Conservation (phyloP, 2,113 vertebrate species). For the Laticauda colubrina region DNA sequence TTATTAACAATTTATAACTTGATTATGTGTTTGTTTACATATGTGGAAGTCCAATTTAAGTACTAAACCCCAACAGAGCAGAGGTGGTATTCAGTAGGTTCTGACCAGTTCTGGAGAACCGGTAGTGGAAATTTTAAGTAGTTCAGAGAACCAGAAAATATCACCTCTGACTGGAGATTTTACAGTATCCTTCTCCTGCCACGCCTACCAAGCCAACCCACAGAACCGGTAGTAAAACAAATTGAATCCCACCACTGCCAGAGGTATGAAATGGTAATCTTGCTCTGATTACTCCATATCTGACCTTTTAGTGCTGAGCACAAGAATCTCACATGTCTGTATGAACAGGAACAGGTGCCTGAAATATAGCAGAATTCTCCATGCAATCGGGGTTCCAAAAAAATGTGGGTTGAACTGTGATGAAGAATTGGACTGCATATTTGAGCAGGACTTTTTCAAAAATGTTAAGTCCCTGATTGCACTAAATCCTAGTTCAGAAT, state of each 20-base stretch:
- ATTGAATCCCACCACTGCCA: too few species aligned
- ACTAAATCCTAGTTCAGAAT: background rate
- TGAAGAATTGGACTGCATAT: background rate
- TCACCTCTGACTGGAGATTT: too few species aligned
- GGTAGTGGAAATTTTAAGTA: too few species aligned
- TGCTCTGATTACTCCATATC: background rate
- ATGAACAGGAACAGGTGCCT: background rate
- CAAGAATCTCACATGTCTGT: background rate
- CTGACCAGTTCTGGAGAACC: too few species aligned
- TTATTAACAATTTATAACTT: background rate
- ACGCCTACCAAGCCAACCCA: too few species aligned
- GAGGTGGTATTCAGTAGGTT: too few species aligned
- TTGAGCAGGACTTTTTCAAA: background rate
- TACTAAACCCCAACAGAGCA: background rate
- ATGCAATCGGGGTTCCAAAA: background rate
- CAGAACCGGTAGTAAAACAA: too few species aligned
- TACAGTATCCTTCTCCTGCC: too few species aligned
- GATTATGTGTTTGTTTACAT: background rate
- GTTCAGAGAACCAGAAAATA: too few species aligned
- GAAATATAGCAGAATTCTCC: background rate
- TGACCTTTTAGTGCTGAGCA: background rate
- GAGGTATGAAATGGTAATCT: background rate
- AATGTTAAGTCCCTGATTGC: background rate
- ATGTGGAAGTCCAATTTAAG: background rate
- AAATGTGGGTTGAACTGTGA: background rate